Conservation (phyloP, 2,113 vertebrate genomes). For the Trachemys scripta region DNA sequence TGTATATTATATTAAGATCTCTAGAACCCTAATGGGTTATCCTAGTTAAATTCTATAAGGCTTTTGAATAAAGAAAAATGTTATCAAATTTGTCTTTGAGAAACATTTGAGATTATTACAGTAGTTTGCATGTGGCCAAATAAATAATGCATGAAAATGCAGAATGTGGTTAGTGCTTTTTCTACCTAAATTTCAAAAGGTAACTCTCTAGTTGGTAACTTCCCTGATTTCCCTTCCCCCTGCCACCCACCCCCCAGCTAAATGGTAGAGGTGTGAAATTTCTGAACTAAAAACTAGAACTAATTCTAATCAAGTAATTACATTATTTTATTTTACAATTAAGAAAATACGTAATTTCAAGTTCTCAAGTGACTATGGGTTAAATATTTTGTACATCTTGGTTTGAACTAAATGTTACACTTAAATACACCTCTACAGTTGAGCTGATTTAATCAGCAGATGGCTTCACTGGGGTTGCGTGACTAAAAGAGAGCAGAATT, state of each 20-base stretch:
- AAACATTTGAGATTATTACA: not conserved
- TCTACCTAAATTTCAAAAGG: not conserved
- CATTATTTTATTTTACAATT: conserved; percentile 32
- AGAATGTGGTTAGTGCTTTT: not conserved
- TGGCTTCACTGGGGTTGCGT: conserved; percentile 7
- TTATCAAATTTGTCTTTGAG: not conserved
- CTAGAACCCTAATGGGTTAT: not conserved
- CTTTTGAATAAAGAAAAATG: not conserved
- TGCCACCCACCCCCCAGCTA: not conserved
- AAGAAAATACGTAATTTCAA: conserved; percentile 40
- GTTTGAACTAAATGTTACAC: not conserved
- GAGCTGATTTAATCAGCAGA: conserved; percentile 52
- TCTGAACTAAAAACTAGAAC: conserved; percentile 19
- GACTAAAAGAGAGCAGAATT: not conserved
- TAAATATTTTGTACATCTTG: not conserved
- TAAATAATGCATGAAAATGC: not conserved
- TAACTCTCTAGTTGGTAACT: not conserved
- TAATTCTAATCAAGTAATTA: conserved; percentile 30
- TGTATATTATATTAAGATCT: not conserved
- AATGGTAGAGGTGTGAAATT: not conserved
- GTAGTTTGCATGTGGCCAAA: not conserved
- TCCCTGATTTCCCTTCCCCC: conserved; percentile 1
- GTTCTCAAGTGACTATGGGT: not conserved
- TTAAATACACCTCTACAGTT: conserved; percentile 26
- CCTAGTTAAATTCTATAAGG: not conserved